Base-by-base conservation (phyloP, 2,797 vertebrate genomes). In the Oreonectes daqikongensis region DNA sequence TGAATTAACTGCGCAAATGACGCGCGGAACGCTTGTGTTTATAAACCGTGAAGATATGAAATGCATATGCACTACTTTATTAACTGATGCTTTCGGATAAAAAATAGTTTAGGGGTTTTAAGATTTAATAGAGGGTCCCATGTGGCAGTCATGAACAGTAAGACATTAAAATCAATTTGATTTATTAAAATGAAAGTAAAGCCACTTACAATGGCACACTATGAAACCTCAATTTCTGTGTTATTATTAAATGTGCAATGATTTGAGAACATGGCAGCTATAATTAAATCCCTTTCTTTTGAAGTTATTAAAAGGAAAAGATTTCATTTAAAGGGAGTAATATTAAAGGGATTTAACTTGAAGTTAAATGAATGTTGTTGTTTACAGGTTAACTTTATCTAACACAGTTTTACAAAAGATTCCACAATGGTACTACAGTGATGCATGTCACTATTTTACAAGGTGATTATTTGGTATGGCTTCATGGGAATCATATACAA, bases 261-360 rank as follows among this genome's bases (percentile, higher is more conserved):
- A 75, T 77, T 76, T 68, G 42, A 55, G 57, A 70, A 22, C 65
- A 65, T 46, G 68, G 20, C 8, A 32, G 61, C 30, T 74, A 60
- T 72, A 59, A 68, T 64, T 59, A 63, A 70, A 77, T 75, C 60
- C 66, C 26, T 20, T 30, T 8, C 17, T 78, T 74, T 53, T 48
- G 44, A 1, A 77, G 74, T 72, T 68, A 79, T 69, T 60, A 69
- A 35, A 46, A 75, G 40, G 24, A 28, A 60, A 30, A 22, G 44
- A 52, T 38, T 26, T 4, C 24, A 69, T 48, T 59, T 30, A 30
- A 17, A 20, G 20, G 52, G 11, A 55, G 18, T 50, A 50, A 53
- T 20, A 12, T 10, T 53, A 53, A 22, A 24, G 52, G 52, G 52
- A 22, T 53, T 17, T 52, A 9, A 52, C 5, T 26, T 57, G 10